Conservation (phyloP, 1,140 invertebrate species). For the Nebria ingens region DNA sequence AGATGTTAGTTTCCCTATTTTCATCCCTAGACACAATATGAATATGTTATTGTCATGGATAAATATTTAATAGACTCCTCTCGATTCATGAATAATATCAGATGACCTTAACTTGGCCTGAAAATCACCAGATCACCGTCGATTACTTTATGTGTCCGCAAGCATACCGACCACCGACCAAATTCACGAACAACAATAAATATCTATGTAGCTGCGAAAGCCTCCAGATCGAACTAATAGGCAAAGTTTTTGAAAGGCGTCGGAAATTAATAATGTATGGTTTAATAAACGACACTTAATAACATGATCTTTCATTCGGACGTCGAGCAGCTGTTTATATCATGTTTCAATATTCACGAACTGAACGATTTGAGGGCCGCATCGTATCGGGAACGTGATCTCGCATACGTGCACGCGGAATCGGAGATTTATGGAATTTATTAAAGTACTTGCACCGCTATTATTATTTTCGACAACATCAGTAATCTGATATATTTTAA, state of each 20-base stretch:
- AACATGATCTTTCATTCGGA: slow-evolving; percentile 16
- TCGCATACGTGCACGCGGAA: neutral
- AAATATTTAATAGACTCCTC: neutral
- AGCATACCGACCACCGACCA: neutral
- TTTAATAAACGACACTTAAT: slow-evolving; percentile 18
- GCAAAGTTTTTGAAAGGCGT: slow-evolving; percentile 15
- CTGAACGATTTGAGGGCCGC: neutral
- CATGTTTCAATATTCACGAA: slow-evolving; percentile 13
- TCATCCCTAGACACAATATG: neutral
- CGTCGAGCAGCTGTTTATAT: slow-evolving; percentile 13
- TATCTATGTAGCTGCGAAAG: neutral
- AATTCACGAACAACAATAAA: slow-evolving; percentile 3
- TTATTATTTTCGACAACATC: too few species aligned
- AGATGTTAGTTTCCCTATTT: neutral
- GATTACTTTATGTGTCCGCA: neutral
- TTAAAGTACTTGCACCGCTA: neutral
- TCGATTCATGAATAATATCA: neutral
- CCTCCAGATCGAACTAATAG: neutral
- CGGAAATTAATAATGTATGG: slow-evolving; percentile 18
- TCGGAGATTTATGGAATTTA: slow-evolving; percentile 2
- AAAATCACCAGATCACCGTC: neutral
- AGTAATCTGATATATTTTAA: too few species aligned
- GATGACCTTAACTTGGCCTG: neutral
- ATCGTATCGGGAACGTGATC: neutral
- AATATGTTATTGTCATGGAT: neutral